These are phyloP conservation scores for Chloropsis hardwickii DNA, from an alignment of 2,113 vertebrate species.

Conservation along the genomic window DNA sequence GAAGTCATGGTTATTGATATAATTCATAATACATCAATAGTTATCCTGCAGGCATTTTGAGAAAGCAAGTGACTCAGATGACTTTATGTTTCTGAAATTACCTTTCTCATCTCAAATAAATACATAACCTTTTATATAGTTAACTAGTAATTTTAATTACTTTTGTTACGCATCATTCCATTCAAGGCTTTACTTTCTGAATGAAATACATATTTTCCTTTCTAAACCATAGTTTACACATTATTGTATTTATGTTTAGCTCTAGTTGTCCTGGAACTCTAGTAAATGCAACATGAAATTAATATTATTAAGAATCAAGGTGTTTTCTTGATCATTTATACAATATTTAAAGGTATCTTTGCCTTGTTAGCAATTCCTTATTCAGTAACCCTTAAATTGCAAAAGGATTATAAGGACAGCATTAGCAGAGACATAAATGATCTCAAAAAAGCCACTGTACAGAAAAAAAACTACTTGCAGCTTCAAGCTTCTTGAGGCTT, in stretches of 20 bases:
- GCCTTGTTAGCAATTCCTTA: neutral
- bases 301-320: neutral
- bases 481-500: neutral
- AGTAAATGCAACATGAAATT: neutral
- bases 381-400: neutral
- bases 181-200: neutral
- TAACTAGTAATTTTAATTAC: neutral
- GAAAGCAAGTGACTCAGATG: neutral
- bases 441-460: neutral
- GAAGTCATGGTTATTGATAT: neutral
- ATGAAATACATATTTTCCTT: neutral
- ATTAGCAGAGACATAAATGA: neutral
- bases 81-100: neutral
- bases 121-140: neutral
- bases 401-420: neutral
- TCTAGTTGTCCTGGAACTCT: neutral
- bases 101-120: neutral
- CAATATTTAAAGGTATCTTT: neutral
- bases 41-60: neutral
- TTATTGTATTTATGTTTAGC: neutral
- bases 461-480: neutral
- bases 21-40: neutral
- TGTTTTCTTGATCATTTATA: neutral
- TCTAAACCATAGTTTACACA: neutral
- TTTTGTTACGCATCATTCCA: neutral